Conservation (phyloP, 2,797 vertebrate species). For the Muscicapa striata region DNA sequence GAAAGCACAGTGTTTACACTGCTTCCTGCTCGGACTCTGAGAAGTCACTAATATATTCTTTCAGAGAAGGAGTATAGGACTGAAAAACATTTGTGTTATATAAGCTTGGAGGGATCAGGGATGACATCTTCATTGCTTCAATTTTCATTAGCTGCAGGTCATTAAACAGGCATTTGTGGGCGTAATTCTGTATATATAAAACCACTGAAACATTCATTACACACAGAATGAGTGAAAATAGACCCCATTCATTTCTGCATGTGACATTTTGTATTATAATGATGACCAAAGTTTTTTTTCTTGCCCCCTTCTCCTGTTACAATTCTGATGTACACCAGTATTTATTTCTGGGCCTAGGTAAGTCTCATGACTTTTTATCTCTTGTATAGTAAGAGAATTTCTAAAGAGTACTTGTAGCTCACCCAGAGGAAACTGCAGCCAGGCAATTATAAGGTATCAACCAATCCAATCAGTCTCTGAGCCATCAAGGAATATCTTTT, state of each 20-base stretch:
- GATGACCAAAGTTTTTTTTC: not conserved
- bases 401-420: not conserved
- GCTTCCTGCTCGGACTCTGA: not conserved
- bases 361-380: not conserved
- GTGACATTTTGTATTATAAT: not conserved
- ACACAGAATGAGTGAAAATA: not conserved
- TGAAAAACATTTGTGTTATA: constrained; percentile 33
- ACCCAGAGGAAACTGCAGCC: not conserved
- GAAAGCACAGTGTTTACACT: not conserved
- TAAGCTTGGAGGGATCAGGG: constrained; percentile 37
- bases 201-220: constrained; percentile 57
- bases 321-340: not conserved
- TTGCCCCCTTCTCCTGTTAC: not conserved
- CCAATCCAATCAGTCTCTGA: not conserved
- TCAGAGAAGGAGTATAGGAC: not conserved
- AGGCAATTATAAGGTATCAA: not conserved
- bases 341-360: not conserved
- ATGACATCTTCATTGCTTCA: constrained; percentile 52
- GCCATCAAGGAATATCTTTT: not conserved
- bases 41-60: not conserved
- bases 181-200: constrained; percentile 52
- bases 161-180: constrained; percentile 63
- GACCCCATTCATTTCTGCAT: not conserved
- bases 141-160: constrained; percentile 71
- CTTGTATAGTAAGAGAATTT: not conserved